A percentile compares a stretch with the other conserved stretches of the same genome.
phyloP scores from a whole-genome alignment of 1,140 invertebrate genomes.

The Drosophila persimilis region DNA sequence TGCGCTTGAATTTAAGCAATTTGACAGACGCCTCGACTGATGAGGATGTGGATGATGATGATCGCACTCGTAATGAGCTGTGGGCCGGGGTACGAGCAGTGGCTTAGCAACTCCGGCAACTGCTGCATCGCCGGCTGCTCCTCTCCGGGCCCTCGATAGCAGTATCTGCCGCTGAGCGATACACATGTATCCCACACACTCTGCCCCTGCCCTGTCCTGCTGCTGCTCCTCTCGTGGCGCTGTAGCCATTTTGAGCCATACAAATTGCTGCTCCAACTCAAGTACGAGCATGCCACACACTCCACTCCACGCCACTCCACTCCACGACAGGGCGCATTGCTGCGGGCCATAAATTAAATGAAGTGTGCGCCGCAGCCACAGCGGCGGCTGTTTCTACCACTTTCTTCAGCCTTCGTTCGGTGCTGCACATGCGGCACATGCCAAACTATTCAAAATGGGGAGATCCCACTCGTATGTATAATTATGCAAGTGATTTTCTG shows the following conservation, averaged over 20 bases:
- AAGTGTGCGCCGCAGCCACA: constrained; percentile 17
- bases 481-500: too few relatives aligned
- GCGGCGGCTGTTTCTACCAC: constrained; percentile 8
- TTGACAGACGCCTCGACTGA: constrained; percentile 62
- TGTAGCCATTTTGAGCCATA: constrained; percentile 43
- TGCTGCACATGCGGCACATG: background rate
- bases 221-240: background rate
- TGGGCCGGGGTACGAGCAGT: constrained; percentile 15
- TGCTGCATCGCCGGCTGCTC: too few relatives aligned
- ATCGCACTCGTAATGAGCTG: constrained; percentile 60
- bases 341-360: constrained; percentile 71
- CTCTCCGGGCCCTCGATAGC: too few relatives aligned
- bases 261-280: constrained; percentile 48
- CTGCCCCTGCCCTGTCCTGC: background rate
- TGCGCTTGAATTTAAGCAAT: constrained; percentile 66
- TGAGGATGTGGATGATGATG: constrained; percentile 36
- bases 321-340: constrained; percentile 58
- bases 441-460: background rate
- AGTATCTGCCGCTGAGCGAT: constrained; percentile 36
- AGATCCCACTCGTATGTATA: too few relatives aligned
- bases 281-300: constrained; percentile 35
- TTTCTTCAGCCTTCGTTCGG: constrained; percentile 17
- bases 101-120: constrained; percentile 13
- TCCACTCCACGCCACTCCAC: constrained; percentile 1
- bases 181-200: constrained; percentile 51